phyloP scores from a whole-genome alignment of 2,888 invertebrate species.

The Caenorhabditis doughertyi region DNA sequence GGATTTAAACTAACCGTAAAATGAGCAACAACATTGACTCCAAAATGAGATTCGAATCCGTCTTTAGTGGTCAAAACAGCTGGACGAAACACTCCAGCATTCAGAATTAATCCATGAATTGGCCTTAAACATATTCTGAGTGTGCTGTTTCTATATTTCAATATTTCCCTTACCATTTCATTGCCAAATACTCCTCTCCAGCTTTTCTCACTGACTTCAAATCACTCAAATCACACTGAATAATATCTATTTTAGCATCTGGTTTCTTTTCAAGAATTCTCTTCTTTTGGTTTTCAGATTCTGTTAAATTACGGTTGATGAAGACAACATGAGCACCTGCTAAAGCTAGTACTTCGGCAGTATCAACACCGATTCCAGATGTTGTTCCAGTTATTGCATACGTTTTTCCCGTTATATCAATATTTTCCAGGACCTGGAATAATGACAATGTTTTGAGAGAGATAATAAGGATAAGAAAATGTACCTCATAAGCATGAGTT shows the following conservation, averaged over 20 bases:
- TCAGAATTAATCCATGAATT: constrained; percentile 84
- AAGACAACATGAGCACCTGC: constrained; percentile 89
- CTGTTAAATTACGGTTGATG: constrained; percentile 86
- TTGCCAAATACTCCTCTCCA: constrained; percentile 83
- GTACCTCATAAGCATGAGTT: constrained; percentile 30
- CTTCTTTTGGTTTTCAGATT: constrained; percentile 22
- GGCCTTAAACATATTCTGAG: constrained; percentile 78
- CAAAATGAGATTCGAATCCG: constrained; percentile 84
- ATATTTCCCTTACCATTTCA: constrained; percentile 83
- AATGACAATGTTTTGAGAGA: too few relatives aligned
- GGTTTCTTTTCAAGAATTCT: constrained; percentile 29
- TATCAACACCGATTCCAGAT: constrained; percentile 74
- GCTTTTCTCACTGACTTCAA: constrained; percentile 84
- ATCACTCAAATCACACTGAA: constrained; percentile 83
- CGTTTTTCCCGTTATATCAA: constrained; percentile 71
- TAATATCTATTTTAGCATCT: constrained; percentile 80
- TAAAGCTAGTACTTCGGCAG: constrained; percentile 70
- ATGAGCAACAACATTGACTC: constrained; percentile 91
- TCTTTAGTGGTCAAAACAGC: constrained; percentile 83
- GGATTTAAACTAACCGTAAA: constrained; percentile 41
- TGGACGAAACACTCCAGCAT: constrained; percentile 85
- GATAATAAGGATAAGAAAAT: not conserved
- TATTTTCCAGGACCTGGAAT: constrained; percentile 63
- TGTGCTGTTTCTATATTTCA: too few relatives aligned
- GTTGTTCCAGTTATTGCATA: constrained; percentile 76